phyloP scores from a whole-genome alignment of 1,140 invertebrate species.

The Bombus breviceps region DNA sequence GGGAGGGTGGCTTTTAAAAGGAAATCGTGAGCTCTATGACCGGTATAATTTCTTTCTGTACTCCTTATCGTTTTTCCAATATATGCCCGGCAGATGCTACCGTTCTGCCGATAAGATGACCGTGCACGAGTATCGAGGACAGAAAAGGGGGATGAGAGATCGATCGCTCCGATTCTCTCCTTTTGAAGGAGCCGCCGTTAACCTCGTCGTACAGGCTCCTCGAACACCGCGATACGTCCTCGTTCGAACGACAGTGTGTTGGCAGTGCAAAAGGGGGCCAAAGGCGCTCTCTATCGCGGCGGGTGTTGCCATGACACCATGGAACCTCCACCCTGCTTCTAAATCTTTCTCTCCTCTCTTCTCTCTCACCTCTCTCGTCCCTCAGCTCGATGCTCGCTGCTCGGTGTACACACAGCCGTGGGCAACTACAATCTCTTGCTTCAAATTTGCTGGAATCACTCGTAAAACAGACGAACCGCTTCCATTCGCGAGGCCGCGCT shows the following conservation, averaged over 20 bases:
- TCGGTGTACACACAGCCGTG: constrained; percentile 50
- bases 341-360: constrained; percentile 70
- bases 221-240: constrained; percentile 54
- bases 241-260: constrained; percentile 33
- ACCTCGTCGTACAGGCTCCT: constrained; percentile 68
- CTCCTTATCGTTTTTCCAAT: constrained; percentile 61
- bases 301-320: constrained; percentile 82
- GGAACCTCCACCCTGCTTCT: constrained; percentile 75
- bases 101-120: constrained; percentile 57
- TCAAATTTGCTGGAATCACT: constrained; percentile 55
- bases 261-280: constrained; percentile 68
- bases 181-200: constrained; percentile 72
- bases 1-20: constrained; percentile 1
- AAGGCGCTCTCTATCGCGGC: constrained; percentile 71
- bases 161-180: constrained; percentile 66
- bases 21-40: constrained; percentile 30
- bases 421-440: constrained; percentile 39
- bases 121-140: constrained; percentile 12
- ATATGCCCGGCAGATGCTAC: constrained; percentile 56
- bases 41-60: constrained; percentile 41
- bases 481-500: background rate
- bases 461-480: constrained; percentile 43
- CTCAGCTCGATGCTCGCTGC: background rate
- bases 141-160: constrained; percentile 29
- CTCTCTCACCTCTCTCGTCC: constrained; percentile 10